phyloP scores from a whole-genome alignment of 2,888 invertebrate species.

The Timema podura region DNA sequence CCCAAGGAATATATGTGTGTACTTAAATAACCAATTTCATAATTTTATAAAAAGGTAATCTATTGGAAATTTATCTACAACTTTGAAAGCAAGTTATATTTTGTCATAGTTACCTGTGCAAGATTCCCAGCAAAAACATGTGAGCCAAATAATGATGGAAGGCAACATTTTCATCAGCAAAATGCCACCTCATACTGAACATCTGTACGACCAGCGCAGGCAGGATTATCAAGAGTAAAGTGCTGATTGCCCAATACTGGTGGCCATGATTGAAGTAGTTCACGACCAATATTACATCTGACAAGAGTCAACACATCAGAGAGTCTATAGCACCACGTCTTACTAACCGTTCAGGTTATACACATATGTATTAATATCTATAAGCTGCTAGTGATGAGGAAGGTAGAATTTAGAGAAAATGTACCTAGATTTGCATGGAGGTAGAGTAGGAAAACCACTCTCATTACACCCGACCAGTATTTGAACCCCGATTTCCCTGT shows the following conservation, averaged over 20 bases:
- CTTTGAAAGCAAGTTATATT: too few relatives aligned
- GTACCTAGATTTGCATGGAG: too few relatives aligned
- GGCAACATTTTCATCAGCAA: conserved; percentile 48
- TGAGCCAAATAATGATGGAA: conserved; percentile 54
- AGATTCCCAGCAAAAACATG: conserved; percentile 51
- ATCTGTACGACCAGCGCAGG: conserved; percentile 56
- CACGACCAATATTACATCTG: conserved; percentile 55
- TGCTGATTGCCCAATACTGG: conserved; percentile 53
- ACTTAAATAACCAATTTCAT: too few relatives aligned
- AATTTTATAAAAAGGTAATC: too few relatives aligned
- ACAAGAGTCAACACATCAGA: conserved; percentile 35
- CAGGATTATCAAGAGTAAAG: conserved; percentile 51
- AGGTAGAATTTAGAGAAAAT: too few relatives aligned
- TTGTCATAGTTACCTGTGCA: conserved; percentile 51
- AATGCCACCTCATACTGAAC: conserved; percentile 58
- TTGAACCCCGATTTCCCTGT: too few relatives aligned
- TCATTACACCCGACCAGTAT: too few relatives aligned
- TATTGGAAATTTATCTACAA: too few relatives aligned
- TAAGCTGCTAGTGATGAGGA: neutral
- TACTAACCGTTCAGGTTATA: too few relatives aligned
- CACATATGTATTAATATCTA: neutral
- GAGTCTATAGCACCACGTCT: conserved; percentile 12
- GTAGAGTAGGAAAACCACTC: too few relatives aligned
- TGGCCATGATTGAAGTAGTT: conserved; percentile 55
- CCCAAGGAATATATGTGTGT: too few relatives aligned